Base-by-base conservation (phyloP, 2,888 invertebrate species). In the Laspeyria flexula region DNA sequence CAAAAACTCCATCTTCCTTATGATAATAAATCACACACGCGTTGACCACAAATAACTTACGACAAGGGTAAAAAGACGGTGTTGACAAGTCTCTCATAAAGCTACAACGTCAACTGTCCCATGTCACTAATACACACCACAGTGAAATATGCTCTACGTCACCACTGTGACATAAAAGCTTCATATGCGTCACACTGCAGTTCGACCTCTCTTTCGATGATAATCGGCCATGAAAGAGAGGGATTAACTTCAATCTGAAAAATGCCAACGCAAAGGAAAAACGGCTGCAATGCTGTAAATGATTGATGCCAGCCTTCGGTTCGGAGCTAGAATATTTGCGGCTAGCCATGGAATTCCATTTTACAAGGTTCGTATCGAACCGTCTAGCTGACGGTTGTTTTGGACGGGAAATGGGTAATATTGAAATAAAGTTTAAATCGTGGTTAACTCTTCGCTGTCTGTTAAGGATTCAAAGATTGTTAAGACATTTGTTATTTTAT, bases 221-320 rank as follows among this genome's bases (percentile, higher is more conserved):
- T 37, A 41, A 30, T 42, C 29, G 15, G 9, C 10, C 18, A 42
- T 47, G 40, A 47, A 47, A 47, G 40, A 33, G 40, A 34, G 13
- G 31, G 42, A 42, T 48, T 48, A 42, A 48, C 48, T 42, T 13
- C 25, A 25, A 30, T 38, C 18, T 37, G 21, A 47, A 48, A 16
- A 42, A 37, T 42, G 42, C 31, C 30, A 27, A 30, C 23, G 42
- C 12, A 10, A 11, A 35, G 41, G 18, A 35, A 21, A 42, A 30
- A 42, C 31, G 37, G 12, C 37, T 31, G 30, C 48, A 42, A 23
- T 31, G 29, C 42, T 37, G 31, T 42, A n/a, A n/a, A 42, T 48
- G 48, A 48, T 48, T 48, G 47, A 48, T 48, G 27, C n/a, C 6
- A 25, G 40, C 31, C 39, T 25, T 16, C 27, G 23, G 10, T 23